These are phyloP conservation scores for Varroa destructor DNA, from an alignment of 1,140 invertebrate species.

Conservation along the genomic window DNA sequence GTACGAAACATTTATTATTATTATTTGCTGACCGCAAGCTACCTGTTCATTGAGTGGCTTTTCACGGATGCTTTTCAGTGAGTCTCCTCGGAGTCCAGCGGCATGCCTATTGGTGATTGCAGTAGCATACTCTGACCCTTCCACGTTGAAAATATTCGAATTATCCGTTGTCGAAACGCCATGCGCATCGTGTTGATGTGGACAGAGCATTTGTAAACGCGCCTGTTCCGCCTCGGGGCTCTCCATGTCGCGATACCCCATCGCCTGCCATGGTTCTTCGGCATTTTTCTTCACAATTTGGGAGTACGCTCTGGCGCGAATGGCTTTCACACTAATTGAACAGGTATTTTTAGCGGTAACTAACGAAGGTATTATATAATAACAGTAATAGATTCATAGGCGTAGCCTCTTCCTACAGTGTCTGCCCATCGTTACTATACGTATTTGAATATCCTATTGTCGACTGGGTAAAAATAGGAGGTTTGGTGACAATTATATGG, in stretches of 20 bases:
- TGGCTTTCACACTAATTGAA: constrained; percentile 5
- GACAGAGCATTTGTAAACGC: constrained; percentile 13
- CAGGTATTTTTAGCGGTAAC: too few relatives aligned
- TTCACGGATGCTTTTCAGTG: not conserved
- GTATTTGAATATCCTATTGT: too few relatives aligned
- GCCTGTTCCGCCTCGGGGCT: constrained; percentile 14
- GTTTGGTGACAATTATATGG: too few relatives aligned
- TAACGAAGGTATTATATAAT: too few relatives aligned
- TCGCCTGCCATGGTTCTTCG: not conserved
- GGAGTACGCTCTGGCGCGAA: not conserved
- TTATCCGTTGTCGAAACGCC: not conserved
- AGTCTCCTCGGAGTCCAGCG: constrained; percentile 11
- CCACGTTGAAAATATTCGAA: constrained; percentile 16
- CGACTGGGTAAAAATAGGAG: too few relatives aligned
- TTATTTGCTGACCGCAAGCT: too few relatives aligned
- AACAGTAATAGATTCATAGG: too few relatives aligned
- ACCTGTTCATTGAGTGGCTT: not conserved
- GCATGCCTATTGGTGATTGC: constrained; percentile 1
- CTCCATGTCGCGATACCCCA: constrained; percentile 20
- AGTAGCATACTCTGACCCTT: not conserved
- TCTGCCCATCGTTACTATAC: too few relatives aligned
- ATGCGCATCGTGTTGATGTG: too few relatives aligned
- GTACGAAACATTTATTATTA: too few relatives aligned
- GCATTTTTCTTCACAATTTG: constrained; percentile 21
- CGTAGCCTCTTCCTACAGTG: too few relatives aligned